These are phyloP conservation scores for Loris lydekkerianus DNA, from an alignment of 2,797 vertebrate species.

Conservation along the genomic window DNA sequence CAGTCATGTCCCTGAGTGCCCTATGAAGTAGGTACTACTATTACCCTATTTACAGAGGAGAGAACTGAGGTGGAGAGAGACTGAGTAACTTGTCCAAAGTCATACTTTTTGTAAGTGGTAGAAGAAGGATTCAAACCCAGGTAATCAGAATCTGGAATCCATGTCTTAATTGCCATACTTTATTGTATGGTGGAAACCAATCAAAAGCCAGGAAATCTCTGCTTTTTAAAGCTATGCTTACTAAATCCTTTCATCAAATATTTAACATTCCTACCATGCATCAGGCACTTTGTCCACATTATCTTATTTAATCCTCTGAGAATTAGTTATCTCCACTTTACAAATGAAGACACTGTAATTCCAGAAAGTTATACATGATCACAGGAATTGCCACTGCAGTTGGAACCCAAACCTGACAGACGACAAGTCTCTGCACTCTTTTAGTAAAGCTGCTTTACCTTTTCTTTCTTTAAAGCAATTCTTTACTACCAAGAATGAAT, in stretches of 20 bases:
- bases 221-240: conserved; percentile 25
- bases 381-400: not conserved
- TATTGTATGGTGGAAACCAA: not conserved
- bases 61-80: not conserved
- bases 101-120: not conserved
- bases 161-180: not conserved
- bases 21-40: not conserved
- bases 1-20: not conserved
- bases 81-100: not conserved
- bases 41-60: not conserved
- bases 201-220: not conserved
- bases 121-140: not conserved
- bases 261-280: not conserved
- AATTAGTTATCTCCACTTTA: not conserved
- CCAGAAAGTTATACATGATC: not conserved
- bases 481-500: conserved; percentile 3
- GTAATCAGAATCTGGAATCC: not conserved
- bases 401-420: not conserved
- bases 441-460: not conserved
- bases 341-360: not conserved
- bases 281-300: not conserved
- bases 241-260: not conserved
- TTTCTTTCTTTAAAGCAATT: conserved; percentile 39
- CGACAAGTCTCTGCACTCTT: not conserved
- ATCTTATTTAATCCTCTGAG: not conserved